Evolutionary conservation across 2,888 invertebrate species (phyloP), one percentile per base, ranked within the genome.

Genomic region (Cheilosia urbana): DNA sequence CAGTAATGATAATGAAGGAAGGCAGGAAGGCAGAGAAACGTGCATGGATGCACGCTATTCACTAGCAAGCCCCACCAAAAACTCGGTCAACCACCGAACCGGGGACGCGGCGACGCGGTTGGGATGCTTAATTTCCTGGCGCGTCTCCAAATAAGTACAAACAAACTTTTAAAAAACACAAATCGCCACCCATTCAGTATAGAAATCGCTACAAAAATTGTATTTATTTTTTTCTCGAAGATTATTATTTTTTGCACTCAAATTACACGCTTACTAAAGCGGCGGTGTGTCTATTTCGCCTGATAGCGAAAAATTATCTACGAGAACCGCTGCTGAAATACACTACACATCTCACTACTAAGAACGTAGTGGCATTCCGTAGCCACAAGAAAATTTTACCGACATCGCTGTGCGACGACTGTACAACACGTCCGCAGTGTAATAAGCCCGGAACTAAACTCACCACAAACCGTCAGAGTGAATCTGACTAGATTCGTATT

Each of bases 371-470:
- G 49, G 42, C 42, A 49, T 40, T 21, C 77, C 69, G 47, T 30
- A 51, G 40, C 30, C 58, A 53, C 19, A 79, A 73, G 45, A 49
- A 81, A 45, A 40, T 68, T 68, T 34, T 34, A 73, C 68, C 62
- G 53, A 79, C 83, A 60, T 79, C 53, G 57, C 69, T 40, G 65
- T 37, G 37, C 37, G 37, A 37, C 37, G 37, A 13, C 57, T 17
- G 53, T 53, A 30, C 17, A 84, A 79, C 79, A 60, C 79, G 69
- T 66, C 42, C 80, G 53, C 40, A 42, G 60, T 55, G 49, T 71
- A 80, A 80, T 80, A 66, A 65, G 80, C 75, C 75, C 84, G 75
- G 66, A 80, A 84, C 84, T 84, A 49, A 84, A 84, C 7, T 84
- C 84, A 84, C 84, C 84, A 84, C 84, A 60, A 30, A 34, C 47